Percentiles rank a stretch among this genome's conserved stretches.
Conservation (phyloP, 2,113 vertebrate species). For the Epinephelus moara region DNA sequence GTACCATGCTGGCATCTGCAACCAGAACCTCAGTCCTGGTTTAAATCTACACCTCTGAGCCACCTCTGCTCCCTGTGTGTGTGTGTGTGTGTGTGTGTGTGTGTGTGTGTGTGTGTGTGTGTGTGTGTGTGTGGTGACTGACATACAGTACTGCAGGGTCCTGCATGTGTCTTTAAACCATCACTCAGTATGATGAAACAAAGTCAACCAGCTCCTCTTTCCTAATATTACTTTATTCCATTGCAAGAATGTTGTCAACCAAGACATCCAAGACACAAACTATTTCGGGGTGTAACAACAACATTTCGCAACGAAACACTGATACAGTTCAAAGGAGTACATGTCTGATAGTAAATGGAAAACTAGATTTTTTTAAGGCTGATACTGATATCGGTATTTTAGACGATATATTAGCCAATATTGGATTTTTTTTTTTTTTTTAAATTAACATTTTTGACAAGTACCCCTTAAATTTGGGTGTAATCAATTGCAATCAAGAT, state of each 20-base stretch:
- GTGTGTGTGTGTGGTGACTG: slow-evolving; percentile 39
- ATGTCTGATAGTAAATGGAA: neutral
- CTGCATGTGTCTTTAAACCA: slow-evolving; percentile 43
- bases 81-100: slow-evolving; percentile 29
- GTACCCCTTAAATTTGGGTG: no score
- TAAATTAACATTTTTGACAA: no score
- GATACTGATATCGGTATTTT: neutral
- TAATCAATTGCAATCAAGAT: no score
- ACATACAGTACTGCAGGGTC: slow-evolving; percentile 20
- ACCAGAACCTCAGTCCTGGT: slow-evolving; percentile 66
- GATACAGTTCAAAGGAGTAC: neutral
- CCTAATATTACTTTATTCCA: slow-evolving; percentile 35
- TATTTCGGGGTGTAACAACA: slow-evolving; percentile 26
- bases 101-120: slow-evolving; percentile 35
- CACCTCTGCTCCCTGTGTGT: slow-evolving; percentile 13
- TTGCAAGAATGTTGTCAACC: slow-evolving; percentile 17
- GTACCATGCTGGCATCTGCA: slow-evolving; percentile 59
- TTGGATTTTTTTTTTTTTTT: no score
- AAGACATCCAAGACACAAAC: neutral
- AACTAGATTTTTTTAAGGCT: neutral
- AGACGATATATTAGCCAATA: no score
- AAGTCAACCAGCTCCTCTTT: slow-evolving; percentile 41
- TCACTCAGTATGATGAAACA: slow-evolving; percentile 61
- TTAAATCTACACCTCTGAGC: slow-evolving; percentile 49
- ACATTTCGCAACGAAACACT: neutral